Percentiles rank a stretch among this genome's conserved stretches.
Evolutionary conservation across 2,888 invertebrate species (phyloP).

Genomic region (Drosophila rubida): DNA sequence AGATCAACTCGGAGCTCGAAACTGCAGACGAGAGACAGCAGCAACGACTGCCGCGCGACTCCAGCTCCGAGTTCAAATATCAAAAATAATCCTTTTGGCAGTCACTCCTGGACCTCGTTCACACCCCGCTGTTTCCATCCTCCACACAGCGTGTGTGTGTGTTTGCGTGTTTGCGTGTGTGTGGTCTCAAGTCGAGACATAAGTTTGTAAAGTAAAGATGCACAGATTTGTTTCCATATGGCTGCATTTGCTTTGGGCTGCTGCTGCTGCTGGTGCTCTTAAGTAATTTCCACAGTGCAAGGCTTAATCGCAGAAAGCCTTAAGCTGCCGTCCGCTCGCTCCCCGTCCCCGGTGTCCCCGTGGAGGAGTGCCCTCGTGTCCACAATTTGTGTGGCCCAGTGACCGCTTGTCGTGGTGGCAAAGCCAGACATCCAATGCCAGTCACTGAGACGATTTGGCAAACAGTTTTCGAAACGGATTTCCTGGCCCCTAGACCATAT

Average conservation of each 20-base stretch:
- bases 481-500: constrained; percentile 42
- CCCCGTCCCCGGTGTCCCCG: not conserved
- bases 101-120: not conserved
- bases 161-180: not conserved
- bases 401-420: constrained; percentile 16
- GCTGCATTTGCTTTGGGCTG: not conserved
- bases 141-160: not conserved
- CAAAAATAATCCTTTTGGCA: constrained; percentile 3
- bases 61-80: constrained; percentile 6
- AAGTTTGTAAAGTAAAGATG: constrained; percentile 6
- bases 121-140: not conserved
- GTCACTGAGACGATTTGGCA: constrained; percentile 43
- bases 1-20: too few species aligned
- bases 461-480: constrained; percentile 54
- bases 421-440: constrained; percentile 12
- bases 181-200: constrained; percentile 3
- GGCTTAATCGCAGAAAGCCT: constrained; percentile 16
- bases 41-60: constrained; percentile 4
- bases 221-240: constrained; percentile 19
- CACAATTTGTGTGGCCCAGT: constrained; percentile 14
- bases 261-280: not conserved
- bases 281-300: constrained; percentile 14
- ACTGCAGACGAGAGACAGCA: not conserved
- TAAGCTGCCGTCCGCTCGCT: constrained; percentile 1
- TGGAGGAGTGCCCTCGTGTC: constrained; percentile 7